Base-by-base conservation (phyloP, 2,113 vertebrate species). In the Nibea coibor region DNA sequence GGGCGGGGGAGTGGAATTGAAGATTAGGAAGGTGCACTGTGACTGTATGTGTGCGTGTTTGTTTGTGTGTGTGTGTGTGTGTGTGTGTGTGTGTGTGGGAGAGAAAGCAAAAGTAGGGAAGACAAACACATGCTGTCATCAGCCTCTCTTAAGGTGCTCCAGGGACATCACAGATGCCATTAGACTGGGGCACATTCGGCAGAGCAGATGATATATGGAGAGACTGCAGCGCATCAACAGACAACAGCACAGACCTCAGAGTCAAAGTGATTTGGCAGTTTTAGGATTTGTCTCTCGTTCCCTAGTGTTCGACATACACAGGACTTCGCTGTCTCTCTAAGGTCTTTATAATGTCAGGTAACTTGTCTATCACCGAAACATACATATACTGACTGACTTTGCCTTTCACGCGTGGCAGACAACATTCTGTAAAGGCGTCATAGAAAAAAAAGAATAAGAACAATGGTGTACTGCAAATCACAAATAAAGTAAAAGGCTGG, bases 81-180 rank as follows among this genome's bases (percentile, higher is more conserved):
- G 42, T 75, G 12, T 83, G 5, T 70, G 47, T 26, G 42, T 77
- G 56, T 73, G 24, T 53, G 22, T 69, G 3, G 4, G 50, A 64
- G 50, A 56, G 54, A 66, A 66, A 45, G 64, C 28, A 72, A 61
- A 59, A 78, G 50, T 67, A 75, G 54, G 24, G 28, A 56, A 86
- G 48, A 81, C 81, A 84, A 83, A 90, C 77, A 71, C 78, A 74
- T 66, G 66, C 76, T 78, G 82, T 83, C 90, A 89, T 75, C 64
- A 74, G 80, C 67, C 53, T 78, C 80, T 85, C 81, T 75, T 71
- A 72, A 26, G 61, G 69, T 57, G 88, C 88, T 88, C 84, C 48
- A 54, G 87, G 83, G 81, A 90, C 65, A 81, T 81, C 73, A 78
- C 81, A 88, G 72, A 86, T 81, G 78, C 82, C 84, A 85, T 85